These are phyloP conservation scores for Ips typographus DNA, from an alignment of 1,140 invertebrate species.

Conservation along the genomic window DNA sequence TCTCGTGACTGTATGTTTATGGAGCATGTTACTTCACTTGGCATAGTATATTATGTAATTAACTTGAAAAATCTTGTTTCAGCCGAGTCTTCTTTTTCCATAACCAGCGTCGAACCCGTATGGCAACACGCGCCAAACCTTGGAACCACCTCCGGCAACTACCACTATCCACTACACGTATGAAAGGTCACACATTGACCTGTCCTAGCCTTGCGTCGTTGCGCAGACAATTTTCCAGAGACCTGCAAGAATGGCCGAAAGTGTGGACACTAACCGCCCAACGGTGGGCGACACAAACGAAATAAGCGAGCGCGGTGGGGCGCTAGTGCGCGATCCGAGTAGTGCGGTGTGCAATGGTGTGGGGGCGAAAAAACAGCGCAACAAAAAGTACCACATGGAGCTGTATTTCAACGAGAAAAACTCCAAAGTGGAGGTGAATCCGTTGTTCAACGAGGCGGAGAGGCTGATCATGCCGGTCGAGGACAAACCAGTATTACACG, in stretches of 20 bases:
- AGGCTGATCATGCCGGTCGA: slow-evolving; percentile 37
- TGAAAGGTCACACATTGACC: slow-evolving; percentile 39
- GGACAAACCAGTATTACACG: slow-evolving; percentile 58
- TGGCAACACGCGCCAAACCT: slow-evolving; percentile 41
- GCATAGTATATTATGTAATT: too few relatives aligned
- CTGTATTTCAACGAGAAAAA: slow-evolving; percentile 34
- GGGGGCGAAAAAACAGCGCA: slow-evolving; percentile 3
- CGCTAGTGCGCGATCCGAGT: neutral
- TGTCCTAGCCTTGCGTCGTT: slow-evolving; percentile 39
- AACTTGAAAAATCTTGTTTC: slow-evolving; percentile 29
- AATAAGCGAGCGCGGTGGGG: slow-evolving; percentile 24
- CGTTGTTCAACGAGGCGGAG: slow-evolving; percentile 23
- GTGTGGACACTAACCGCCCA: slow-evolving; percentile 41
- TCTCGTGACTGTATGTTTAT: too few relatives aligned
- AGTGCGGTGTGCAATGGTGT: slow-evolving; percentile 18
- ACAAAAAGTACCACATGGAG: slow-evolving; percentile 26
- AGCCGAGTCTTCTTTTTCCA: slow-evolving; percentile 39
- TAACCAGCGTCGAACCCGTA: slow-evolving; percentile 41
- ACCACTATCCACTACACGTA: slow-evolving; percentile 40
- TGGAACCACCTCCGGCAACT: slow-evolving; percentile 35
- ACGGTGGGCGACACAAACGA: slow-evolving; percentile 25
- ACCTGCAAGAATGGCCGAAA: slow-evolving; percentile 49
- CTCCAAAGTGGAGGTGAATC: slow-evolving; percentile 30
- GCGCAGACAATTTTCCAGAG: slow-evolving; percentile 49
- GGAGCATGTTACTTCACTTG: too few relatives aligned